Conservation (phyloP, 2,888 invertebrate genomes). For the Monochamus alternatus region DNA sequence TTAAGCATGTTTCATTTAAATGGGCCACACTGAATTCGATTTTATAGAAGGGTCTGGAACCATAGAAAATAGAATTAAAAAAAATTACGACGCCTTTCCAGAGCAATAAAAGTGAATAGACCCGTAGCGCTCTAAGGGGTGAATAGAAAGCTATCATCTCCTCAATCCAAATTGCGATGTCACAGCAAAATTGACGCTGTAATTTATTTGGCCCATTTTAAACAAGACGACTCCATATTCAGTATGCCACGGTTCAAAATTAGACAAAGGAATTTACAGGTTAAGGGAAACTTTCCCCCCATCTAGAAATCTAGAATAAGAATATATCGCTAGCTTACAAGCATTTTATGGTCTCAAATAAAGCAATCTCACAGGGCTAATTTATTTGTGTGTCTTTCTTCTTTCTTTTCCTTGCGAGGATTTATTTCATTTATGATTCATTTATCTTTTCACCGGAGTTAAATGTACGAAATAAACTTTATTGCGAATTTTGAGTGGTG, state of each 20-base stretch:
- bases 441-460: conserved; percentile 29
- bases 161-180: conserved; percentile 7
- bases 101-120: conserved; percentile 4
- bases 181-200: neutral
- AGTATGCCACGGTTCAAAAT: neutral
- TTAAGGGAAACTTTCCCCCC: conserved; percentile 8
- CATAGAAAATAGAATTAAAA: neutral
- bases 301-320: conserved; percentile 29
- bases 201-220: conserved; percentile 1
- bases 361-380: conserved; percentile 32
- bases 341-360: conserved; percentile 20
- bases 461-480: conserved; percentile 17
- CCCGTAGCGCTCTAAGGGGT: neutral
- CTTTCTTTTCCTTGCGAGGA: conserved; percentile 17
- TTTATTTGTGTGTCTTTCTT: conserved; percentile 27
- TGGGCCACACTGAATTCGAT: neutral
- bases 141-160: conserved; percentile 7
- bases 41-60: neutral
- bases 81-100: neutral
- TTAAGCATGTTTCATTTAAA: no score
- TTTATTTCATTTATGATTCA: conserved; percentile 35
- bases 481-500: conserved; percentile 16
- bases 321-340: conserved; percentile 15
- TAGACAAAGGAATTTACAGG: conserved; percentile 13
- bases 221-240: conserved; percentile 1